A percentile compares a stretch with the other conserved stretches of the same genome.
These are phyloP conservation scores for Xylota sylvarum DNA, from an alignment of 2,888 invertebrate species.

Conservation along the genomic window DNA sequence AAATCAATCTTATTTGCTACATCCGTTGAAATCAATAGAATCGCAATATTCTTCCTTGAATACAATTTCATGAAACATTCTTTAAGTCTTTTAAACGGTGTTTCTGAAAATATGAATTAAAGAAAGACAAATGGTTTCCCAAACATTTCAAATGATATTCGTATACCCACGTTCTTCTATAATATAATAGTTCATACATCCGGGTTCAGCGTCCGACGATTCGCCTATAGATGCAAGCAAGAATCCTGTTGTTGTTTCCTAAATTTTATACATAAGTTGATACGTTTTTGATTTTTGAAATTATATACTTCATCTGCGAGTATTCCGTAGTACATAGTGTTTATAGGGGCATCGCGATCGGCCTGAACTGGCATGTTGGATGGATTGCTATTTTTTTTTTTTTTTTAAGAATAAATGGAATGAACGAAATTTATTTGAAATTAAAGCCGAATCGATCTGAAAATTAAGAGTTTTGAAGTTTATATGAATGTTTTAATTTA, in stretches of 20 bases:
- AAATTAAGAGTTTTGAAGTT: not conserved
- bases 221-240: slow-evolving; percentile 28
- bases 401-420: not conserved
- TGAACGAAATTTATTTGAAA: slow-evolving; percentile 11
- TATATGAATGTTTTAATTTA: too few species aligned
- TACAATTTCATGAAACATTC: slow-evolving; percentile 22
- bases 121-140: not conserved
- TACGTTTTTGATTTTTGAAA: not conserved
- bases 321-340: slow-evolving; percentile 1
- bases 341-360: not conserved
- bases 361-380: not conserved
- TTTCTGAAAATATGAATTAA: not conserved
- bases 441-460: slow-evolving; percentile 2
- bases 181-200: slow-evolving; percentile 15
- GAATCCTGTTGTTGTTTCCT: slow-evolving; percentile 30
- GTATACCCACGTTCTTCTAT: not conserved
- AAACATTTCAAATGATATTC: not conserved
- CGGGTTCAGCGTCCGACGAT: too few species aligned
- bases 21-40: slow-evolving; percentile 26
- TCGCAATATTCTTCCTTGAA: slow-evolving; percentile 21
- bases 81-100: not conserved
- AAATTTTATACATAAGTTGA: not conserved
- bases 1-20: not conserved
- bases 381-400: not conserved
- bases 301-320: slow-evolving; percentile 36